Percentiles rank a stretch among this genome's conserved stretches.
Evolutionary conservation across 2,888 invertebrate genomes (phyloP).

Genomic region (Cataglyphis livida): DNA sequence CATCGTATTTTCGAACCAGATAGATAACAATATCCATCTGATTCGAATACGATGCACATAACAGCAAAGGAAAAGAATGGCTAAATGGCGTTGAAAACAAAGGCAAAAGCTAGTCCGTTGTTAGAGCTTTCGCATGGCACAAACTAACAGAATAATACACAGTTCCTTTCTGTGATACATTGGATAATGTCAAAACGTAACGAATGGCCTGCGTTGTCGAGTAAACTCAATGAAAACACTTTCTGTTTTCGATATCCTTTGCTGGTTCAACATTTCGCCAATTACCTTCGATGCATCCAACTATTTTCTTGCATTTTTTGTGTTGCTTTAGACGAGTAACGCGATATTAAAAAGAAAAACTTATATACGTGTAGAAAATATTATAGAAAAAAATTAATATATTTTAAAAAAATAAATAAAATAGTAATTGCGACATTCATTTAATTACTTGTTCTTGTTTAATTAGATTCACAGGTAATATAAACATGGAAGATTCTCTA

Average conservation of each 20-base stretch:
- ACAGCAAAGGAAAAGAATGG: neutral
- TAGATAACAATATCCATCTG: neutral
- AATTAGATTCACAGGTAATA: constrained; percentile 62
- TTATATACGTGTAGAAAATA: neutral
- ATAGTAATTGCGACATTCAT: neutral
- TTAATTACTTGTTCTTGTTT: constrained; percentile 50
- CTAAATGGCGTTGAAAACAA: constrained; percentile 17
- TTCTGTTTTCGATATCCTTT: constrained; percentile 72
- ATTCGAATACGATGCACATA: neutral
- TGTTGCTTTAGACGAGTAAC: constrained; percentile 41
- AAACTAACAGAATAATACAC: constrained; percentile 79
- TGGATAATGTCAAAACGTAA: constrained; percentile 74
- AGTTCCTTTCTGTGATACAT: constrained; percentile 79
- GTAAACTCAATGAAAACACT: constrained; percentile 82
- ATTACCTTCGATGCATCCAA: constrained; percentile 46
- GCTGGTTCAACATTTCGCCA: constrained; percentile 48
- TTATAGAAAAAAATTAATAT: neutral
- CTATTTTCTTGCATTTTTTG: constrained; percentile 75
- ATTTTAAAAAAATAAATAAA: neutral
- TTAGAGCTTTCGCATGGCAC: constrained; percentile 76
- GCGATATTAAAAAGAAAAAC: constrained; percentile 44
- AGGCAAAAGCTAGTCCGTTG: constrained; percentile 63
- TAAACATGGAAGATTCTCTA: constrained; percentile 40
- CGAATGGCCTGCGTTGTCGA: constrained; percentile 77
- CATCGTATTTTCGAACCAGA: too few relatives aligned